phyloP scores from a whole-genome alignment of 2,113 vertebrate genomes.

The Crotalus helleri region DNA sequence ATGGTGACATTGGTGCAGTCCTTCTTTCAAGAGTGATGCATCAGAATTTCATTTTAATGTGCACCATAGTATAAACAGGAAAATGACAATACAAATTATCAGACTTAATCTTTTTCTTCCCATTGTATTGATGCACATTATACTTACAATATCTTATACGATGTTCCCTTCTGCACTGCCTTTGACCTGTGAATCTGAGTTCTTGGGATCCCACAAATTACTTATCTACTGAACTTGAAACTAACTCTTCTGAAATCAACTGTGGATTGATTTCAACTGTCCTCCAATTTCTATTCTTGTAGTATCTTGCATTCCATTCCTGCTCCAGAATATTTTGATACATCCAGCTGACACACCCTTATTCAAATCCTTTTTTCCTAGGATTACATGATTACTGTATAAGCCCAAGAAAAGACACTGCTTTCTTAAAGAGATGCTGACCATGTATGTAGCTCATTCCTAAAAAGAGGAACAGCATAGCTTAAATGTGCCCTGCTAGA shows the following conservation, averaged over 20 bases:
- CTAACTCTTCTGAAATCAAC: background rate
- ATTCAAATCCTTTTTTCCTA: background rate
- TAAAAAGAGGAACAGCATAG: background rate
- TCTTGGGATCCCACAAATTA: background rate
- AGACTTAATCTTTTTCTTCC: background rate
- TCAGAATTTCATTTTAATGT: background rate
- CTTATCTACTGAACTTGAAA: background rate
- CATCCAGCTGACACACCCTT: background rate
- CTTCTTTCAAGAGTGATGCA: background rate
- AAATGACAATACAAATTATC: background rate
- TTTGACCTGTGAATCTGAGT: background rate
- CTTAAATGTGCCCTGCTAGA: background rate
- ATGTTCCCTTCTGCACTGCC: background rate
- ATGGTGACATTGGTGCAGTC: background rate
- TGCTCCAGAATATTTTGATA: no score
- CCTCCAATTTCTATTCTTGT: background rate
- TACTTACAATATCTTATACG: background rate
- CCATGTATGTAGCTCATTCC: background rate
- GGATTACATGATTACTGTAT: background rate
- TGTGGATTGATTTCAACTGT: background rate
- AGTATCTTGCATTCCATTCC: background rate
- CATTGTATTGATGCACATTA: background rate
- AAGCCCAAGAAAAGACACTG: background rate
- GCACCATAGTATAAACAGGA: background rate
- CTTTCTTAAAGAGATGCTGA: background rate